phyloP scores from a whole-genome alignment of 1,140 invertebrate species.

The Cryptotermes secundus region DNA sequence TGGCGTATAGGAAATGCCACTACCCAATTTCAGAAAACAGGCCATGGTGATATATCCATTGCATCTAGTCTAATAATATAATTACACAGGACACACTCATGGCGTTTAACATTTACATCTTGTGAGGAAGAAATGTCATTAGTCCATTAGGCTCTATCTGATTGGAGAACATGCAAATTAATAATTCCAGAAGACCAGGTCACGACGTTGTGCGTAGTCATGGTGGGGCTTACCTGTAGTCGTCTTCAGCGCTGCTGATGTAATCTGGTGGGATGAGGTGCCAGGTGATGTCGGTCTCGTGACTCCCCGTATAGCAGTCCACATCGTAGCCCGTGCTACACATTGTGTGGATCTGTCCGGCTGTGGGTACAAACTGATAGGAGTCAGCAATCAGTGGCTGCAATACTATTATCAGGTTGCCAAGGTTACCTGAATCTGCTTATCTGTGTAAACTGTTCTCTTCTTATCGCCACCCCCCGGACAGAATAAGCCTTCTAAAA shows the following conservation, averaged over 20 bases:
- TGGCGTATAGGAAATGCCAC: too few species aligned
- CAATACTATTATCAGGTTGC: background rate
- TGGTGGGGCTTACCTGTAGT: background rate
- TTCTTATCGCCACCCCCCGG: background rate
- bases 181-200: too few species aligned
- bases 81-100: too few species aligned
- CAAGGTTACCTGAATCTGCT: background rate
- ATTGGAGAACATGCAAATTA: too few species aligned
- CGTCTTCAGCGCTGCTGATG: background rate
- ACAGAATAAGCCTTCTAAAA: background rate
- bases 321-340: slow-evolving; percentile 1
- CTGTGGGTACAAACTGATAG: background rate
- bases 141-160: too few species aligned
- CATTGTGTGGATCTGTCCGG: background rate
- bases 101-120: too few species aligned
- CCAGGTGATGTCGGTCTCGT: background rate
- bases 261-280: background rate
- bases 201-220: too few species aligned
- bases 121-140: too few species aligned
- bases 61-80: too few species aligned
- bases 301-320: background rate
- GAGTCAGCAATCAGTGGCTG: background rate
- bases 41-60: too few species aligned
- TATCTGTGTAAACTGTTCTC: background rate
- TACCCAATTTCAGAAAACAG: too few species aligned